A percentile compares a stretch with the other conserved stretches of the same genome.
Evolutionary conservation across 2,888 invertebrate species (phyloP).

Genomic region (Dolichomitus sp.): DNA sequence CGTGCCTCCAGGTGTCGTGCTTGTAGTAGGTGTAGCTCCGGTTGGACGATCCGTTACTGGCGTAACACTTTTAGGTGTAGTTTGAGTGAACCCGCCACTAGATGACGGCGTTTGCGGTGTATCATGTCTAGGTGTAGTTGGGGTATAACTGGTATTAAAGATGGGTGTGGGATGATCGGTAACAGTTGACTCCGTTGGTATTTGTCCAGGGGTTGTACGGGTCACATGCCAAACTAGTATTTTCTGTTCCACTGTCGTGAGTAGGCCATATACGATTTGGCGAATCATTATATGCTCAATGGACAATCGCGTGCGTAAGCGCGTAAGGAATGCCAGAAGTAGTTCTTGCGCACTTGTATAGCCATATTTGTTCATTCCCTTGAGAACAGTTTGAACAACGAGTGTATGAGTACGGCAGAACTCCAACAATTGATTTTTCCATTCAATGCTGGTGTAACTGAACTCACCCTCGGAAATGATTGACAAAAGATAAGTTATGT

Average conservation of each 20-base stretch:
- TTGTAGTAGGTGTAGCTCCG: no score
- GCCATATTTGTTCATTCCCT: slow-evolving; percentile 62
- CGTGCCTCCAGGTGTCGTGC: no score
- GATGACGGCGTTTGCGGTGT: no score
- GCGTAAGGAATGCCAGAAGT: slow-evolving; percentile 66
- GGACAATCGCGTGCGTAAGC: slow-evolving; percentile 59
- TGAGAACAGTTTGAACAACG: slow-evolving; percentile 30
- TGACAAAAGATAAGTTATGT: slow-evolving; percentile 61
- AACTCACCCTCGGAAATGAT: slow-evolving; percentile 59
- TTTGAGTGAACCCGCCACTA: no score
- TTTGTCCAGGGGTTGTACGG: slow-evolving; percentile 33
- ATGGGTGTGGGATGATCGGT: not conserved
- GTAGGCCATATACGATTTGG: slow-evolving; percentile 49
- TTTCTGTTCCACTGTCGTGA: slow-evolving; percentile 62
- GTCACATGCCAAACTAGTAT: slow-evolving; percentile 44
- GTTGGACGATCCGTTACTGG: no score
- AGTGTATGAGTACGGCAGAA: slow-evolving; percentile 23
- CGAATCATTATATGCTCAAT: slow-evolving; percentile 25
- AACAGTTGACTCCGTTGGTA: slow-evolving; percentile 6
- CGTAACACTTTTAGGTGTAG: no score
- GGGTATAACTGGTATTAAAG: no score
- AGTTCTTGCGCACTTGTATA: slow-evolving; percentile 66
- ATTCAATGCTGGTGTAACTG: slow-evolving; percentile 38
- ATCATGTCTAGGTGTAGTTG: no score
- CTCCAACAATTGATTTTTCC: slow-evolving; percentile 62